Evolutionary conservation across 2,888 invertebrate genomes (phyloP).

Genomic region (Mimas tiliae): DNA sequence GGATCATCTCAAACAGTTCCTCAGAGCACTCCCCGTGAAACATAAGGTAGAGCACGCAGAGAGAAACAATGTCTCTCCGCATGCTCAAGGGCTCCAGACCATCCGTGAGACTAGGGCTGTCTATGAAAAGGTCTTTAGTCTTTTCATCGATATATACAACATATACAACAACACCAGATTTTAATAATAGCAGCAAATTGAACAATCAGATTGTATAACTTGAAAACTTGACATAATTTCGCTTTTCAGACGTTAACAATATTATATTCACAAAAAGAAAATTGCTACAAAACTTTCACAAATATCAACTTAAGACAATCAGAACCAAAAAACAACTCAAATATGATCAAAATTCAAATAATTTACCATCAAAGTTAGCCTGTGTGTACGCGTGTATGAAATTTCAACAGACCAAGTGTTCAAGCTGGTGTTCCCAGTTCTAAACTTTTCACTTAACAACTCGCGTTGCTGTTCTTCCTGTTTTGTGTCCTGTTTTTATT

Average conservation of each 20-base stretch:
- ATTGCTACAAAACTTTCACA: background rate
- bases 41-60: too few relatives aligned
- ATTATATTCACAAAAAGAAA: background rate
- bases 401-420: background rate
- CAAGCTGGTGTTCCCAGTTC: background rate
- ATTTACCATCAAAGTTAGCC: constrained; percentile 3
- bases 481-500: constrained; percentile 19
- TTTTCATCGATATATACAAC: too few relatives aligned
- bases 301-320: background rate
- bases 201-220: background rate
- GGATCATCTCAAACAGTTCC: too few relatives aligned
- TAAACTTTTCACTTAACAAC: constrained; percentile 30
- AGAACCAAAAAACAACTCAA: constrained; percentile 4
- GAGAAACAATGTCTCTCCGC: too few relatives aligned
- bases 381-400: constrained; percentile 11
- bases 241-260: background rate
- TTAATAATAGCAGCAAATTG: too few relatives aligned
- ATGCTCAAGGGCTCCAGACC: too few relatives aligned
- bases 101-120: too few relatives aligned
- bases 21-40: too few relatives aligned
- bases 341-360: constrained; percentile 12
- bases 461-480: constrained; percentile 16
- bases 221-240: background rate
- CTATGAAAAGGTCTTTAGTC: too few relatives aligned
- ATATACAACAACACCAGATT: too few relatives aligned